Conservation (phyloP, 2,113 vertebrate species). For the Tautogolabrus adspersus region DNA sequence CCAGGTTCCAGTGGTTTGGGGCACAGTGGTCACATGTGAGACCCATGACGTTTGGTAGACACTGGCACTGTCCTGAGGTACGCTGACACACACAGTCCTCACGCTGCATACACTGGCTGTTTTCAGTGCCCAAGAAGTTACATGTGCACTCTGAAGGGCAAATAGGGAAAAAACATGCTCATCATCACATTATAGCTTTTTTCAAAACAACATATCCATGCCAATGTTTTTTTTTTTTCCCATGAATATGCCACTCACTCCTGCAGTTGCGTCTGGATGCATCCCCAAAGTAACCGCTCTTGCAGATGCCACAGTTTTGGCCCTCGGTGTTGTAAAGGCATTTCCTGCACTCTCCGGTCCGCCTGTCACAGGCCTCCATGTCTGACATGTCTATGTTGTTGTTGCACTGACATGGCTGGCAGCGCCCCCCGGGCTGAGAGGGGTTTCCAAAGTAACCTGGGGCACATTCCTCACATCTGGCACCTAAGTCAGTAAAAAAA, state of each 20-base stretch:
- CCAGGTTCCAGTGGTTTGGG: conserved; percentile 94
- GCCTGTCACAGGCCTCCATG: conserved; percentile 86
- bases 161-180: not conserved
- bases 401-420: conserved; percentile 91
- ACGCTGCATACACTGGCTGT: conserved; percentile 85
- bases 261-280: conserved; percentile 90
- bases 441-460: conserved; percentile 95
- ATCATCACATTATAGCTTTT: not conserved
- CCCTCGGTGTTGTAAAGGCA: conserved; percentile 95
- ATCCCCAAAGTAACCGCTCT: conserved; percentile 90
- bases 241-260: conserved; percentile 83
- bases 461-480: conserved; percentile 93
- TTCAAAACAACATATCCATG: not conserved
- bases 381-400: conserved; percentile 93
- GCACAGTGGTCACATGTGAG: conserved; percentile 92
- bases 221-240: not conserved
- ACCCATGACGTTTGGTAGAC: conserved; percentile 90
- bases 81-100: conserved; percentile 90
- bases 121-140: conserved; percentile 89
- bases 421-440: conserved; percentile 86
- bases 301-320: conserved; percentile 87
- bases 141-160: conserved; percentile 89
- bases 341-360: conserved; percentile 88
- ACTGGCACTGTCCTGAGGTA: conserved; percentile 91
- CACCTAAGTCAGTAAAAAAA: conserved; percentile 77